phyloP scores from a whole-genome alignment of 2,113 vertebrate genomes.

The Callorhinus ursinus region DNA sequence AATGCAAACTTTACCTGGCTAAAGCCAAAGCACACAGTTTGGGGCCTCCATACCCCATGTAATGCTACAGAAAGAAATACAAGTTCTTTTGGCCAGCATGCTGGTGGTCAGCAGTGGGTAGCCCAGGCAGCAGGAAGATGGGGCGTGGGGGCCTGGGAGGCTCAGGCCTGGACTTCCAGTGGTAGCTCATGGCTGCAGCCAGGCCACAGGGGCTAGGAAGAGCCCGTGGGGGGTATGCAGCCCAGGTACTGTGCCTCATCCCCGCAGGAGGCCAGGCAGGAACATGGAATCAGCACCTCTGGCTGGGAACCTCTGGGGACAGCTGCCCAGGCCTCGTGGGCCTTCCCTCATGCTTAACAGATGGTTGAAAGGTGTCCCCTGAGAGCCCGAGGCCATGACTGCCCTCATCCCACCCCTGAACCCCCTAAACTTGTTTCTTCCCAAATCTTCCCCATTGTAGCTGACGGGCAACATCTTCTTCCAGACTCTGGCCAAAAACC shows the following conservation, averaged over 20 bases:
- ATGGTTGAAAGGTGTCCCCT: neutral
- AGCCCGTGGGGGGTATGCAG: neutral
- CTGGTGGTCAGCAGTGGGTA: neutral
- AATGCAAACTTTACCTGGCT: neutral
- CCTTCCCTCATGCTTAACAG: neutral
- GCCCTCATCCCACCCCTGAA: neutral
- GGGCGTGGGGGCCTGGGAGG: neutral
- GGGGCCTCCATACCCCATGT: neutral
- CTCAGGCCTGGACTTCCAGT: neutral
- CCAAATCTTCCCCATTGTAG: neutral
- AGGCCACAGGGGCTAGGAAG: neutral
- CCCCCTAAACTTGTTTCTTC: too few species aligned
- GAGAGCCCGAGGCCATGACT: neutral
- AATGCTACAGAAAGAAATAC: neutral
- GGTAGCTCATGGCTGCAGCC: neutral
- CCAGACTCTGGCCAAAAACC: neutral
- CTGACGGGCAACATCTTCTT: neutral
- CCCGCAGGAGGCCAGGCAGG: neutral
- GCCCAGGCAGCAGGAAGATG: neutral
- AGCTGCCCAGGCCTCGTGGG: neutral
- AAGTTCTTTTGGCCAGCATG: neutral
- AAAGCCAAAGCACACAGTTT: neutral
- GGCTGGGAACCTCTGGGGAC: neutral
- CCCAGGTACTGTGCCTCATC: neutral
- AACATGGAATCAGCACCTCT: neutral